Base-by-base conservation (phyloP, 2,113 vertebrate genomes). In the Erpornis zantholeuca region DNA sequence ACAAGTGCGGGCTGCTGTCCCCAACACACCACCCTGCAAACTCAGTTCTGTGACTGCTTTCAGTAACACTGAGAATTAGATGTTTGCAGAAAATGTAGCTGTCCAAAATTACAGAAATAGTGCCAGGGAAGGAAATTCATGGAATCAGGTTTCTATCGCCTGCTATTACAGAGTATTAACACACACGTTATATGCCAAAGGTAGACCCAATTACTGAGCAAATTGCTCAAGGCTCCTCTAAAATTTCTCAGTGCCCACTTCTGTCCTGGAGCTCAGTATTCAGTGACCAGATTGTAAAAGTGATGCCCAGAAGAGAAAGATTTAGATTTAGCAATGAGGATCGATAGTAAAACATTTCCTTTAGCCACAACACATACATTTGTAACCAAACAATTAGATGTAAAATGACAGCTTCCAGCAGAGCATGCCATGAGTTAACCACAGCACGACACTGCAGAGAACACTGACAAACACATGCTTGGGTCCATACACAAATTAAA, bases 1-100 rank as follows among this genome's bases (percentile, higher is more conserved):
- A 59, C 17, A n/a, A 61, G 14, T 0, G 0, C 2, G 3, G 49
- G 47, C 33, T 90, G 40, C 38, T 1, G 1, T 8, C 31, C 49
- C 44, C 2, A 3, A 0, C 42, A 70, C 27, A 11, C 2, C 17
- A 28, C 29, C 3, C 54, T 19, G 21, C 40, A 56, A 53, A 40
- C 12, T 42, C 50, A 17, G 9, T 6, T 28, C 65, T 49, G 50
- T 5, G n/a, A 16, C 29, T 66, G 59, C 29, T 36, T 24, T 9
- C 35, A 54, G 12, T 2, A 25, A 16, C 60, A 49, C 17, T 4
- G 1, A 47, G 16, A 71, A 71, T 31, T 19, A 68, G 49, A 60
- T 11, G n/a, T 78, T 4, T 28, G 20, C 40, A 68, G 56, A 52
- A 88, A 40, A 2, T 19, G 8, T 0, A 12, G 12, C 29, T 31